Percentiles rank a stretch among this genome's conserved stretches.
Conservation (phyloP, 2,797 vertebrate genomes). For the Premnoplex brunnescens region DNA sequence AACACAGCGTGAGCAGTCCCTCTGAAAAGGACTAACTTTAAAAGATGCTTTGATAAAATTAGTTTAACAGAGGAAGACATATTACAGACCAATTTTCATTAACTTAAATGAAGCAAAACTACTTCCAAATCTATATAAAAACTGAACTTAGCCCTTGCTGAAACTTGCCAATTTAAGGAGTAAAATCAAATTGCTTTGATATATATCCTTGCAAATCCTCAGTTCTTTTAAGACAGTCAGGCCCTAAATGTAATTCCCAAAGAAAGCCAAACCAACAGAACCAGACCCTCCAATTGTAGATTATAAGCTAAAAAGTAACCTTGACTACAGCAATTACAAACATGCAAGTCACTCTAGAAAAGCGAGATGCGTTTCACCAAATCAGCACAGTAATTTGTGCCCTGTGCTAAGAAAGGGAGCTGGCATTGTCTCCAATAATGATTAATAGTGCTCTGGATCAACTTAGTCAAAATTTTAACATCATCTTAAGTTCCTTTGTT, state of each 20-base stretch:
- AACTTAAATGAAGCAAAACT: not conserved
- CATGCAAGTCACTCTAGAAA: not conserved
- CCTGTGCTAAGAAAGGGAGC: not conserved
- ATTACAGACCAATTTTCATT: not conserved
- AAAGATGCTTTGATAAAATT: not conserved
- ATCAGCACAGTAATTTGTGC: not conserved
- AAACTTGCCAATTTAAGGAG: not conserved
- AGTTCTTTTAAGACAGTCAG: not conserved
- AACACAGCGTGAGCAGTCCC: not conserved
- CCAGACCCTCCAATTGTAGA: not conserved
- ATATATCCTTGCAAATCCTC: not conserved
- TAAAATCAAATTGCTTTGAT: not conserved
- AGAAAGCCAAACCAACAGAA: not conserved
- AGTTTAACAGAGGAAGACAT: not conserved
- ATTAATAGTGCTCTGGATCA: not conserved
- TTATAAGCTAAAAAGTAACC: not conserved
- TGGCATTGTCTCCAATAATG: not conserved
- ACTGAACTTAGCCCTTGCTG: not conserved
- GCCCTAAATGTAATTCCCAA: not conserved
- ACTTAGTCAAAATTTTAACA: not conserved
- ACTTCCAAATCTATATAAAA: not conserved
- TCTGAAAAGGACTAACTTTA: not conserved
- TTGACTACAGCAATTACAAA: not conserved
- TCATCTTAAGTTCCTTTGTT: not conserved
- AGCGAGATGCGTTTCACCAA: not conserved